phyloP scores from a whole-genome alignment of 2,113 vertebrate genomes.

The Cepphus grylle region DNA sequence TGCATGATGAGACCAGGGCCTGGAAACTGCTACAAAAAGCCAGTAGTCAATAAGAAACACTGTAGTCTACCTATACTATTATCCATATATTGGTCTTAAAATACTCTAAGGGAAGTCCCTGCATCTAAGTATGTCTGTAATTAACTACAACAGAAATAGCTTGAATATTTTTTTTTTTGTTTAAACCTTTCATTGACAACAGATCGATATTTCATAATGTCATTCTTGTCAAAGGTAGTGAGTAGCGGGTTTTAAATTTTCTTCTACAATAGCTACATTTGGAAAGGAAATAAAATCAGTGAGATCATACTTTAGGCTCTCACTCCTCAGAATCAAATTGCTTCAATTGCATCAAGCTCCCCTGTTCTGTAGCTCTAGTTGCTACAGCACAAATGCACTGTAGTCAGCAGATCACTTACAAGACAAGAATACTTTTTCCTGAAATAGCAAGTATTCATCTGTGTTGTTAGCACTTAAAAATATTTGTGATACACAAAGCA shows the following conservation, averaged over 20 bases:
- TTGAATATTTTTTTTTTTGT: background rate
- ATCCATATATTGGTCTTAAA: background rate
- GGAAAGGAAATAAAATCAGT: background rate
- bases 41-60: background rate
- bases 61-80: background rate
- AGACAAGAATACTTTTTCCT: background rate
- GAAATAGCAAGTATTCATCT: background rate
- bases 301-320: background rate
- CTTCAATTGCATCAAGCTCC: background rate
- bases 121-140: background rate
- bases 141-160: background rate
- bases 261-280: background rate
- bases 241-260: background rate
- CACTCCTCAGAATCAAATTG: background rate
- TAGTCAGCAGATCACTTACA: background rate
- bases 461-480: background rate
- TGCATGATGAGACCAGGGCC: background rate
- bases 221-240: background rate
- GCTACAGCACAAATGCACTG: background rate
- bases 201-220: background rate
- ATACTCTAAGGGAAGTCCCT: background rate
- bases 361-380: background rate
- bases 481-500: background rate
- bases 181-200: background rate
- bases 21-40: background rate